Evolutionary conservation across 2,113 vertebrate species (phyloP).

Genomic region (Clarias magur): DNA sequence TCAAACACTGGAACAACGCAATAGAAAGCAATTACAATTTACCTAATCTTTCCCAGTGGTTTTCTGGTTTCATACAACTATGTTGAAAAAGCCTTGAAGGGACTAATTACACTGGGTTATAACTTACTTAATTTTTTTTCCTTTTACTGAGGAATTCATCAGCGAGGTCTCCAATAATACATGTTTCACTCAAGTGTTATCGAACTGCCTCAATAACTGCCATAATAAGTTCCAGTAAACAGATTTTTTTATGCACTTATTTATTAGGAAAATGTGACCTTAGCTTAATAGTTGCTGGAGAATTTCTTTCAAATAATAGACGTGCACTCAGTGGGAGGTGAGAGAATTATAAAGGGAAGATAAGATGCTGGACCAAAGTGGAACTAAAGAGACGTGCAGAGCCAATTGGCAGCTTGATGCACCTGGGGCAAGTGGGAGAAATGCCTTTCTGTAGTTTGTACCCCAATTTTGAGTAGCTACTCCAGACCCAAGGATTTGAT

Average conservation of each 20-base stretch:
- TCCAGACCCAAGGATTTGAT: slow-evolving; percentile 39
- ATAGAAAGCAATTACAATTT: not conserved
- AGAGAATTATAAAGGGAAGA: slow-evolving; percentile 9
- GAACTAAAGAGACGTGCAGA: slow-evolving; percentile 13
- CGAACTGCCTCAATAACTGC: not conserved
- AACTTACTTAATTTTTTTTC: not conserved
- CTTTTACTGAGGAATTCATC: not conserved
- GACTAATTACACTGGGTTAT: not conserved
- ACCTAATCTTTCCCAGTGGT: not conserved
- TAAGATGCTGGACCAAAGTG: slow-evolving; percentile 21
- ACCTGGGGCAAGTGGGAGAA: slow-evolving; percentile 23
- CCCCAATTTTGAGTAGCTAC: slow-evolving; percentile 43
- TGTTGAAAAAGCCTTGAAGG: not conserved
- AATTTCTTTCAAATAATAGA: not conserved
- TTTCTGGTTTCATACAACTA: not conserved
- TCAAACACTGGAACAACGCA: not conserved
- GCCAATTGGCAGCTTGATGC: slow-evolving; percentile 7
- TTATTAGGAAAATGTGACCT: not conserved
- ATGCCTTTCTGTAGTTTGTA: slow-evolving; percentile 36
- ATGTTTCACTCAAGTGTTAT: not conserved
- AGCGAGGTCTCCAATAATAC: not conserved
- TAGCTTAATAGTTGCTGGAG: not conserved
- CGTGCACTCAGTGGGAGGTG: not conserved
- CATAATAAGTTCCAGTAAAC: not conserved
- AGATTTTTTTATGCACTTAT: not conserved